These are phyloP conservation scores for Felis chaus DNA, from an alignment of 2,113 vertebrate species.

Conservation along the genomic window DNA sequence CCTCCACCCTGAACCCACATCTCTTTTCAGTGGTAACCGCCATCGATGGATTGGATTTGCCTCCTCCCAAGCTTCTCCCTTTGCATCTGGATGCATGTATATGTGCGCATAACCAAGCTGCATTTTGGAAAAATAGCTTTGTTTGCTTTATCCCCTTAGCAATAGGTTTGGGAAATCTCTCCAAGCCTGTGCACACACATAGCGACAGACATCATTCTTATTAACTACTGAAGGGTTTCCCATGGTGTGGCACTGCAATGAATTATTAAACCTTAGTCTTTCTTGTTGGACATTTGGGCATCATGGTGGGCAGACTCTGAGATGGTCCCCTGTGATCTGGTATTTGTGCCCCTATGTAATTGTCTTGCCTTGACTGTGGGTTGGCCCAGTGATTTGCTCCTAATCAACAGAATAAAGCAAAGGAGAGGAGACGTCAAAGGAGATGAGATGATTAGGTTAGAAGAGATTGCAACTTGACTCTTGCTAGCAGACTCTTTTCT, in stretches of 20 bases:
- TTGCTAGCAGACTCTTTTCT: not conserved
- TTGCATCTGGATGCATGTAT: not conserved
- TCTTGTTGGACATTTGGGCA: not conserved
- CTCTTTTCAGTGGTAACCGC: not conserved
- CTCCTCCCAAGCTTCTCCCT: not conserved
- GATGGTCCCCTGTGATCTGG: not conserved
- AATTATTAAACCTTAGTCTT: not conserved
- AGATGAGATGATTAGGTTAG: not conserved
- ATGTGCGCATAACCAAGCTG: not conserved
- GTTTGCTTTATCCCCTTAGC: not conserved
- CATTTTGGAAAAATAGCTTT: constrained; percentile 3
- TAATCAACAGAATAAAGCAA: not conserved
- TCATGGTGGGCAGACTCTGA: not conserved
- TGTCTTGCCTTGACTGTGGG: not conserved
- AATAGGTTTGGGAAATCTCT: not conserved
- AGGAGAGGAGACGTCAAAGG: not conserved
- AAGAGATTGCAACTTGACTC: not conserved
- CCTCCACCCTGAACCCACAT: not conserved
- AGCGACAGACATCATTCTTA: not conserved
- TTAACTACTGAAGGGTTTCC: not conserved
- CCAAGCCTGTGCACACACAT: not conserved
- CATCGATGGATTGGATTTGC: not conserved
- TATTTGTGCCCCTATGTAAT: not conserved
- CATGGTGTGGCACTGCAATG: rapidly evolving
- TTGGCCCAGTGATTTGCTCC: not conserved